phyloP scores from a whole-genome alignment of 2,113 vertebrate genomes.

The Mustela lutreola region DNA sequence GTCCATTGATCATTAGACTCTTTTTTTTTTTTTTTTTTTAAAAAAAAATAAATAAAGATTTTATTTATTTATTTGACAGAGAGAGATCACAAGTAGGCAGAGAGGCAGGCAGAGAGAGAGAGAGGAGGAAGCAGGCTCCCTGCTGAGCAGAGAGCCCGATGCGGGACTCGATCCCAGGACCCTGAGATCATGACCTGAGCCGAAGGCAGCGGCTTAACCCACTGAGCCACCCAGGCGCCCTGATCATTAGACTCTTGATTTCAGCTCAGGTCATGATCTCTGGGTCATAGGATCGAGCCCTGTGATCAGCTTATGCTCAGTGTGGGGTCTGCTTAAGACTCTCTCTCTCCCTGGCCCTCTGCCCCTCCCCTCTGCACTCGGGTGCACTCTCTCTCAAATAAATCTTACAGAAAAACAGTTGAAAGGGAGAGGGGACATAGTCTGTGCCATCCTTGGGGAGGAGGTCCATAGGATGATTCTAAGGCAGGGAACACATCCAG shows the following conservation, averaged over 20 bases:
- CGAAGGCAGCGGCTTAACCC: too few species aligned
- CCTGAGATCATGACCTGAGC: too few species aligned
- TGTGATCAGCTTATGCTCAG: not conserved
- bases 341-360: not conserved
- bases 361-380: not conserved
- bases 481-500: not conserved
- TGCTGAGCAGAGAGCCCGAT: too few species aligned
- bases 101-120: too few species aligned
- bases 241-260: not conserved
- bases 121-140: too few species aligned
- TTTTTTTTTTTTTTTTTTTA: too few species aligned
- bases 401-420: not conserved
- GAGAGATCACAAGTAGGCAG: too few species aligned
- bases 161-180: too few species aligned
- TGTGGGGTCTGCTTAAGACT: not conserved
- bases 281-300: not conserved
- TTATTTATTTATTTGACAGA: too few species aligned
- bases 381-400: not conserved
- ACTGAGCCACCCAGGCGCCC: too few species aligned
- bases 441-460: not conserved
- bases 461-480: not conserved
- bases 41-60: too few species aligned
- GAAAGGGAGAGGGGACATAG: not conserved
- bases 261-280: not conserved
- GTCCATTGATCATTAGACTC: not conserved